Conservation (phyloP, 1,140 invertebrate genomes). For the Drosophila repletoides region DNA sequence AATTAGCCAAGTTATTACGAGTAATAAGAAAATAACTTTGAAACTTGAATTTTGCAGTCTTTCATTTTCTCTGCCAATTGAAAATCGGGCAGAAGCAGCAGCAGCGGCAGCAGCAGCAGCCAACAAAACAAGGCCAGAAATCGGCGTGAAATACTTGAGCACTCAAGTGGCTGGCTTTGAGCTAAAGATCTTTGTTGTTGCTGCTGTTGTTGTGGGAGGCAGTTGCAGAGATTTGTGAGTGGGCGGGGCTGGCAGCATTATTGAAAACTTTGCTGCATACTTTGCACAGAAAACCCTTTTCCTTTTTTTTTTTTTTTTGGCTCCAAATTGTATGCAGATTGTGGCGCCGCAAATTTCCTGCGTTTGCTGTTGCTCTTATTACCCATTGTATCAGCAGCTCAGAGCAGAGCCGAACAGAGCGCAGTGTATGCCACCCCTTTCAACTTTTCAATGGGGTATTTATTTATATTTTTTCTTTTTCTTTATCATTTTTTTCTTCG, state of each 20-base stretch:
- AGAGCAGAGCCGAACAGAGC: too few species aligned
- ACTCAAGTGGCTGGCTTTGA: slow-evolving; percentile 41
- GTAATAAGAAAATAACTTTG: slow-evolving; percentile 48
- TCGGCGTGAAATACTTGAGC: slow-evolving; percentile 71
- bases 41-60: slow-evolving; percentile 16
- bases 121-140: slow-evolving; percentile 55
- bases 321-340: slow-evolving; percentile 56
- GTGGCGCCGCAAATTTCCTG: slow-evolving; percentile 53
- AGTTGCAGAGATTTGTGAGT: not conserved
- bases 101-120: too few species aligned
- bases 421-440: slow-evolving; percentile 5
- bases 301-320: not conserved
- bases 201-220: too few species aligned
- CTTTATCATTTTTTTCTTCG: slow-evolving; percentile 26
- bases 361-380: slow-evolving; percentile 35
- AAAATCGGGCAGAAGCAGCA: slow-evolving; percentile 32
- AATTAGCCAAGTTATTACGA: slow-evolving; percentile 57
- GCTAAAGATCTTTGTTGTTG: slow-evolving; percentile 28
- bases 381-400: slow-evolving; percentile 52
- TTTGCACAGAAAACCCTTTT: slow-evolving; percentile 42
- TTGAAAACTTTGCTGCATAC: slow-evolving; percentile 53
- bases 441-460: slow-evolving; percentile 45
- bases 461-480: slow-evolving; percentile 50
- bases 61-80: slow-evolving; percentile 17
- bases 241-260: slow-evolving; percentile 15